phyloP scores from a whole-genome alignment of 2,113 vertebrate genomes.

The Psittacula cyanocephala region DNA sequence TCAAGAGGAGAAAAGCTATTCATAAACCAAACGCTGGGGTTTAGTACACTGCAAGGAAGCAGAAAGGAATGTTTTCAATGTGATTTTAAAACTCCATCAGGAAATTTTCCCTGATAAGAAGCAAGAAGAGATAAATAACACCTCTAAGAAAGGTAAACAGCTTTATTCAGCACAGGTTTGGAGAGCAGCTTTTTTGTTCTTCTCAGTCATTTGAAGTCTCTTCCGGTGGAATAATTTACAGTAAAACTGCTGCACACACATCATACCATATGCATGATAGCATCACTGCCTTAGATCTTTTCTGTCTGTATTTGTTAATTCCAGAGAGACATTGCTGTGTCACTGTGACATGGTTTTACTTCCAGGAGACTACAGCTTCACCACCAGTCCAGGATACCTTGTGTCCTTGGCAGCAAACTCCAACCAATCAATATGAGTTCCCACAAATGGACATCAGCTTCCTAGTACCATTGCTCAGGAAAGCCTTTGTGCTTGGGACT shows the following conservation, averaged over 20 bases:
- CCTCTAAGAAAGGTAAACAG: slow-evolving; percentile 36
- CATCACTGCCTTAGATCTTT: neutral
- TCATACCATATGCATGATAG: accelerated
- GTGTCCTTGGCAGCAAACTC: neutral
- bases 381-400: neutral
- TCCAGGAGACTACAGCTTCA: neutral
- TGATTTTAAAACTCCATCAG: neutral
- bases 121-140: neutral
- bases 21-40: neutral
- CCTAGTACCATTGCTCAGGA: neutral
- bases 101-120: neutral
- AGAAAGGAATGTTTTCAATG: neutral
- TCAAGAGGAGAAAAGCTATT: neutral
- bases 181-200: neutral
- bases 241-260: neutral
- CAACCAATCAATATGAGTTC: neutral
- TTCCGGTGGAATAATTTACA: neutral
- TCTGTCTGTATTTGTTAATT: neutral
- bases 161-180: neutral
- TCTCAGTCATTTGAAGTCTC: neutral
- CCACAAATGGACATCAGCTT: neutral
- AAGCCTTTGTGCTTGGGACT: neutral
- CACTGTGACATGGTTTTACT: neutral
- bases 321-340: neutral
- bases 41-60: neutral